phyloP scores from a whole-genome alignment of 2,797 vertebrate species.

The Odontamblyopus lacepedii region DNA sequence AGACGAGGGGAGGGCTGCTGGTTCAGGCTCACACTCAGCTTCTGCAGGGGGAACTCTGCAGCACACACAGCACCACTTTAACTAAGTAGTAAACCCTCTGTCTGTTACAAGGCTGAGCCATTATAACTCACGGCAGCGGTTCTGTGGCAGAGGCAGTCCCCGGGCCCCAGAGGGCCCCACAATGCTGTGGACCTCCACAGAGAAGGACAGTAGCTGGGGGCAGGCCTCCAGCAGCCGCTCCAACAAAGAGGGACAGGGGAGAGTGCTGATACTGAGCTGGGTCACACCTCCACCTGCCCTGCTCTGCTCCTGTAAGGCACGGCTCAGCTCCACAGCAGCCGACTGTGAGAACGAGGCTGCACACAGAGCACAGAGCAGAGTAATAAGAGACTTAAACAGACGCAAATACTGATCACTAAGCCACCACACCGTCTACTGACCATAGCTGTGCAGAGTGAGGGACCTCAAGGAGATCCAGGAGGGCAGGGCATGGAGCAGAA shows the following conservation, averaged over 20 bases:
- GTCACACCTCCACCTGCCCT: slow-evolving; percentile 50
- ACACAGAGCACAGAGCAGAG: not conserved
- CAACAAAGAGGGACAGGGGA: slow-evolving; percentile 43
- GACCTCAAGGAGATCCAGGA: slow-evolving; percentile 68
- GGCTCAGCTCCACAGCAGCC: slow-evolving; percentile 47
- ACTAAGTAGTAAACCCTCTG: not conserved
- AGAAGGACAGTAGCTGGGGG: slow-evolving; percentile 51
- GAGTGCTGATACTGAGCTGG: slow-evolving; percentile 51
- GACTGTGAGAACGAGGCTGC: slow-evolving; percentile 50
- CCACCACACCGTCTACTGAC: slow-evolving; percentile 52
- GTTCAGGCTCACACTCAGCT: slow-evolving; percentile 83
- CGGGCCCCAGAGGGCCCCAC: not conserved
- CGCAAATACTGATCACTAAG: not conserved
- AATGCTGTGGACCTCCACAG: slow-evolving; percentile 55
- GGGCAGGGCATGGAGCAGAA: slow-evolving; percentile 57
- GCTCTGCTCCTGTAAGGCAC: slow-evolving; percentile 60
- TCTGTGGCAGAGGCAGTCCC: not conserved
- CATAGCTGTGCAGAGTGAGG: slow-evolving; percentile 60
- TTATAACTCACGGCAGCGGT: slow-evolving; percentile 28
- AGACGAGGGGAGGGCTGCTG: slow-evolving; percentile 70
- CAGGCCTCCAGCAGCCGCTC: slow-evolving; percentile 51
- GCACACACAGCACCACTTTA: not conserved
- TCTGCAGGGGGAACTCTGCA: slow-evolving; percentile 80
- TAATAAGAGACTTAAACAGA: not conserved
- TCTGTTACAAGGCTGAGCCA: not conserved